Conservation (phyloP, 2,113 vertebrate genomes). For the Tylochromis polylepis region DNA sequence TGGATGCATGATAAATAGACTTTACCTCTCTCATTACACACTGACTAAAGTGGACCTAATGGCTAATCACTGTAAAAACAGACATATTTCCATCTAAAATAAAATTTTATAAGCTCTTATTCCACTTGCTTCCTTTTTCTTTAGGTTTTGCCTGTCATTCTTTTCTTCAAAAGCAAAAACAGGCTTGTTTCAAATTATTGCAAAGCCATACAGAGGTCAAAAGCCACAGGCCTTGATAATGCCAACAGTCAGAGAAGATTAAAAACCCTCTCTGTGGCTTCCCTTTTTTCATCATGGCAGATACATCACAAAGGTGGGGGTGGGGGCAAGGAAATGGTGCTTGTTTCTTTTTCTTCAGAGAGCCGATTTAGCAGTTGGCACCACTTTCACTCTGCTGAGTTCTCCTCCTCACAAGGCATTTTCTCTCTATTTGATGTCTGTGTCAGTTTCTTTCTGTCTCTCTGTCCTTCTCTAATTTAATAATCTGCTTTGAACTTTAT, state of each 20-base stretch:
- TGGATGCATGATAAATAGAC: constrained; percentile 24
- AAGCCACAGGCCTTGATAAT: constrained; percentile 38
- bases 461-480: constrained; percentile 70
- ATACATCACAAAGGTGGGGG: constrained; percentile 55
- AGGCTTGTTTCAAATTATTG: constrained; percentile 42
- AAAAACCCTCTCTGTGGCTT: constrained; percentile 50
- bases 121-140: background rate
- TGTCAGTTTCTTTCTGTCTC: constrained; percentile 63
- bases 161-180: constrained; percentile 8
- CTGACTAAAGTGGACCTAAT: constrained; percentile 11
- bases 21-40: constrained; percentile 8
- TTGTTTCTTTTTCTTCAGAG: constrained; percentile 48
- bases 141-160: background rate
- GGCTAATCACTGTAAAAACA: background rate
- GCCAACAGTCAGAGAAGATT: constrained; percentile 54
- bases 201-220: constrained; percentile 23
- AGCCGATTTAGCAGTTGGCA: constrained; percentile 56
- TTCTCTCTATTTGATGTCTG: constrained; percentile 66
- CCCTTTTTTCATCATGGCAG: constrained; percentile 52
- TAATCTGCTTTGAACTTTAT: constrained; percentile 70
- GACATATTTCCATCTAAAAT: background rate
- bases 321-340: constrained; percentile 26
- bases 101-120: background rate
- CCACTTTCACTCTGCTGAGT: constrained; percentile 42
- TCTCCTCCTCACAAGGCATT: constrained; percentile 50